Evolutionary conservation across 2,113 vertebrate species (phyloP), one percentile per base, ranked within the genome.

Genomic region (Apus apus): DNA sequence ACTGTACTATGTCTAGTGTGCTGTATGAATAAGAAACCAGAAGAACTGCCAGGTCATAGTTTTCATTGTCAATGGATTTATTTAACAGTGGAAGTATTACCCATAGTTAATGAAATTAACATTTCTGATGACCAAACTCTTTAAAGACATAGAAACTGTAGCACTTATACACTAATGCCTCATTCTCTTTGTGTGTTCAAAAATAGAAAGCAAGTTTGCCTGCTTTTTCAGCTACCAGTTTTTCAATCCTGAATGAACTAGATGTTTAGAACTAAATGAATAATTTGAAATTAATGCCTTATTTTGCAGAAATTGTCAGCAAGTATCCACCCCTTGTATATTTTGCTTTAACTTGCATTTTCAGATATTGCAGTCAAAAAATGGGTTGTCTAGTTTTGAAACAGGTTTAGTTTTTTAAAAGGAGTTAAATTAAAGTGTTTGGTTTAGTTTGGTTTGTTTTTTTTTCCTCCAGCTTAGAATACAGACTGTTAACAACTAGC

Each of bases 291-390:
- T 38, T 38, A 38, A 38, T 38, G 38, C 38, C 38, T 38, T 38
- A 8, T 38, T 64, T 56, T 84, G 34, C 32, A 87, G 57, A 81
- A 89, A 75, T 4, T 75, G 57, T 54, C 81, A 81, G 67, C 45
- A 90, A 89, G 40, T 27, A 81, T 51, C 13, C n/a, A 76, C 21
- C 65, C 11, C 60, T 62, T 80, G 25, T 67, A 81, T 66, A 36
- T 74, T 80, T 86, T 86, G n/a, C 84, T 85, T 91, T 92, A 58
- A 57, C n/a, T 57, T 54, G 27, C 20, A 22, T 71, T 96, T 96
- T 74, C 46, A 85, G 77, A 75, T 10, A 94, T 72, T 82, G 25
- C 2, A 78, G 61, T 38, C 7, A 57, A 56, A 62, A 89, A 91
- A 81, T 51, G 20, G 15, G 32, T 32, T 74, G 50, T 30, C 11